Evolutionary conservation across 2,113 vertebrate genomes (phyloP).

Genomic region (Engraulis encrasicolus): DNA sequence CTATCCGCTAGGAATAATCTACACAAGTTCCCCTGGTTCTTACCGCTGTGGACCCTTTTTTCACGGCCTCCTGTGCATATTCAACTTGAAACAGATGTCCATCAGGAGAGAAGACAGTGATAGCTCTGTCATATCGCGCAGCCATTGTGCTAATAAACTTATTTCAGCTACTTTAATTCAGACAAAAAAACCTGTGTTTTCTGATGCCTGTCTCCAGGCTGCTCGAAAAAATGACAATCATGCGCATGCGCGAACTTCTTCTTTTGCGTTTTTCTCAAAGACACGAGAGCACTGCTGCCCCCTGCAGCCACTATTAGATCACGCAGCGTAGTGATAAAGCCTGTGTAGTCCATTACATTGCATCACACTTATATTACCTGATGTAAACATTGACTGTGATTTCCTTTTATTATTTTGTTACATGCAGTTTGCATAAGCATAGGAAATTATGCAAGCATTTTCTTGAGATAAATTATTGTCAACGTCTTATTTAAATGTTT

Average conservation of each 20-base stretch:
- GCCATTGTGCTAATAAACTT: constrained; percentile 41
- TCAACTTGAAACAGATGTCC: constrained; percentile 60
- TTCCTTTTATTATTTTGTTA: too few relatives aligned
- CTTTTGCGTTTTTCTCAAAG: background rate
- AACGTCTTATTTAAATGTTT: too few relatives aligned
- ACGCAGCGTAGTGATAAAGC: background rate
- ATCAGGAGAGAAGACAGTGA: constrained; percentile 58
- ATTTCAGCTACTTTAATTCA: background rate
- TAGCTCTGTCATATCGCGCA: constrained; percentile 58
- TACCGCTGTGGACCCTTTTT: constrained; percentile 60
- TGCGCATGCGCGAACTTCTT: background rate
- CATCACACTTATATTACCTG: background rate
- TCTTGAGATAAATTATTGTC: too few relatives aligned
- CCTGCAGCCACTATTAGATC: background rate
- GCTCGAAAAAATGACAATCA: background rate
- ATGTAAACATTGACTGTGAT: too few relatives aligned
- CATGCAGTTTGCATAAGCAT: too few relatives aligned
- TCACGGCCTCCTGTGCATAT: constrained; percentile 57
- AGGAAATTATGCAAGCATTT: too few relatives aligned
- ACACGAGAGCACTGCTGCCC: background rate
- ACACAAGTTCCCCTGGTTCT: constrained; percentile 33
- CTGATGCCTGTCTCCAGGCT: constrained; percentile 5
- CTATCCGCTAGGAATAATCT: background rate
- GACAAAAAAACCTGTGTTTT: background rate
- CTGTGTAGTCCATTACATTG: background rate